Evolutionary conservation across 35 echinoderm and acorn worm species (phyloP).

Genomic region (Strongylocentrotus purpuratus): DNA sequence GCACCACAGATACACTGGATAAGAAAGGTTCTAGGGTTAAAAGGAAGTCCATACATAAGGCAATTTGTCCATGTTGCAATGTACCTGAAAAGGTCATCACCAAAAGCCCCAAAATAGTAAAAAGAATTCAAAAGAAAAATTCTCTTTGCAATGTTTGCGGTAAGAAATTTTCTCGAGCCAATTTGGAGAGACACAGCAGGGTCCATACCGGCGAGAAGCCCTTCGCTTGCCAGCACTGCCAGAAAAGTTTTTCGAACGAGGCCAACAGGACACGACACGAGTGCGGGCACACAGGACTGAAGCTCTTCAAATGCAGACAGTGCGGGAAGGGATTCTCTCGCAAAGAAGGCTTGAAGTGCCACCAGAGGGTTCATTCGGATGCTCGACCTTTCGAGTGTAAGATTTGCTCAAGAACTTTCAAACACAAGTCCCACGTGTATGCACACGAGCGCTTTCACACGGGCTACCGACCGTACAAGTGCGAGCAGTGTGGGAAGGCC

Average conservation of each 20-base stretch:
- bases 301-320: slow-evolving; percentile 60
- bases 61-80: neutral
- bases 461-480: slow-evolving; percentile 45
- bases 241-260: slow-evolving; percentile 52
- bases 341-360: slow-evolving; percentile 48
- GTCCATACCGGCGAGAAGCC: slow-evolving; percentile 66
- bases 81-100: neutral
- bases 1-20: neutral
- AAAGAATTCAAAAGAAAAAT: neutral
- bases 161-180: slow-evolving; percentile 49
- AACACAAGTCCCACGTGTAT: slow-evolving; percentile 20
- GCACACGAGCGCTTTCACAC: slow-evolving; percentile 58
- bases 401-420: slow-evolving; percentile 36
- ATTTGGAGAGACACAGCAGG: slow-evolving; percentile 44
- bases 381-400: slow-evolving; percentile 49
- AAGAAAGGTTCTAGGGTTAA: neutral
- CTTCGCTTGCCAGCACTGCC: slow-evolving; percentile 61
- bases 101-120: neutral
- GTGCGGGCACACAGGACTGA: slow-evolving; percentile 55
- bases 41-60: neutral
- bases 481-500: slow-evolving; percentile 41
- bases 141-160: slow-evolving; percentile 46
- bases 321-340: slow-evolving; percentile 62
- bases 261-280: slow-evolving; percentile 69
- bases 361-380: slow-evolving; percentile 58